Evolutionary conservation across 2,797 vertebrate species (phyloP), one percentile per base, ranked within the genome.

Genomic region (Aythya fuligula): DNA sequence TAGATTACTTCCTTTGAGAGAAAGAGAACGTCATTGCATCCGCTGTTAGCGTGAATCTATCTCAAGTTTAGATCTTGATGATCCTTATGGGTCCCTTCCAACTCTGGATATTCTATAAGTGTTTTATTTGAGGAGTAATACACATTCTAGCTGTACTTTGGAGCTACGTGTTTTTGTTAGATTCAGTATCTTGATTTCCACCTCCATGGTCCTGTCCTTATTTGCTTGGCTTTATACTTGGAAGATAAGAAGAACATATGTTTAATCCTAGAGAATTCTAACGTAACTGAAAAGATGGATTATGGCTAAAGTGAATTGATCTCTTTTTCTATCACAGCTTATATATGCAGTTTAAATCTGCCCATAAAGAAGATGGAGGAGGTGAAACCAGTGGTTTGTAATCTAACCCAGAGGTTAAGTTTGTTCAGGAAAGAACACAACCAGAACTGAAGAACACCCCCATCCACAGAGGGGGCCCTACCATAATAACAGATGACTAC

Each of bases 1-100:
- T 67, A 80, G 64, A 82, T 91, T 58, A 74, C 83, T 93, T 85
- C 74, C 92, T 95, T 62, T 69, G 85, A 74, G 67, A 84, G 73
- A 43, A 11, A 30, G 30, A 65, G n/a, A 77, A 27, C 66, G 19
- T 58, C 45, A 58, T 28, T 76, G 22, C 19, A 61, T 66, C 38
- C 60, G 49, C 43, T 78, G 65, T 32, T 45, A 77, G 39, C n/a
- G 11, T 30, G 28, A 71, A 78, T 69, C 74, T 86, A 78, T 69
- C 74, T 86, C 58, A 38, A 80, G 58, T 45, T 45, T 45, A 45
- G 18, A 45, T 45, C 43, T 45, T 45, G 43, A 45, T 45, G 43
- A 45, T 45, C 18, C 43, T 45, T 45, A 45, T 45, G 43, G 43
- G 43, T 45, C 43, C 43, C 43, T 45, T 45, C 43, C 43, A 45